These are phyloP conservation scores for Anhinga anhinga DNA, from an alignment of 2,113 vertebrate species.

Conservation along the genomic window DNA sequence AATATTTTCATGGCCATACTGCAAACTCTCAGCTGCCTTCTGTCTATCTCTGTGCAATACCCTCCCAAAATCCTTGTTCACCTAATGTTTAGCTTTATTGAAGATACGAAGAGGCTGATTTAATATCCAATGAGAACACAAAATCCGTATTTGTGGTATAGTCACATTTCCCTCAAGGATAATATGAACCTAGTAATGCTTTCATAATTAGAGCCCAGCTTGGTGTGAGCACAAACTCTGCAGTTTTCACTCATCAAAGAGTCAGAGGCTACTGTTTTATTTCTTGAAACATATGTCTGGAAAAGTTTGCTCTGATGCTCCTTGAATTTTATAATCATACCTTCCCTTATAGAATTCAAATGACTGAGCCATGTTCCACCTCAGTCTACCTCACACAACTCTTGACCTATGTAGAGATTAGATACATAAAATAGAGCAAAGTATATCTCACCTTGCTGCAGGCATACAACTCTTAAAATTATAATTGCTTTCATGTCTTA, in stretches of 20 bases:
- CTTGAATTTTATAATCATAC: background rate
- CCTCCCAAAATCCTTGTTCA: background rate
- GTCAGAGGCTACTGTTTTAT: background rate
- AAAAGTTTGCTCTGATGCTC: background rate
- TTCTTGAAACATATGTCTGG: background rate
- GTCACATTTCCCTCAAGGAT: background rate
- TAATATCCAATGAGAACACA: background rate
- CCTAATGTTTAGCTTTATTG: background rate
- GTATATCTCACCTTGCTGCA: background rate
- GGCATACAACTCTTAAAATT: background rate
- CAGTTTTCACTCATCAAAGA: background rate
- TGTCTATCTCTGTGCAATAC: background rate
- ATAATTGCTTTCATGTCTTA: background rate
- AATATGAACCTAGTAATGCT: background rate
- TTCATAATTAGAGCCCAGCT: background rate
- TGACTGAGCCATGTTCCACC: background rate
- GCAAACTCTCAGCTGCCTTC: background rate
- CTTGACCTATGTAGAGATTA: background rate
- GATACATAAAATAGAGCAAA: background rate
- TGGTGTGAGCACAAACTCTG: background rate
- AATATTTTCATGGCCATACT: rapidly evolving
- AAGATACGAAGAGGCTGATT: background rate
- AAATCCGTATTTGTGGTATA: background rate
- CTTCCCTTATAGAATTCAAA: background rate
- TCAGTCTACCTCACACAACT: background rate